Evolutionary conservation across 2,113 vertebrate species (phyloP).

Genomic region (human (Homo sapiens)): GRCh38 chr5:89567001-89567500

Average conservation of each 20-base stretch:
- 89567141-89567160: neutral
- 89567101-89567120: neutral
- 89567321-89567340: neutral
- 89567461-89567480: neutral
- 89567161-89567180: neutral
- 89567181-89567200: neutral
- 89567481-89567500: neutral
- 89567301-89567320: neutral
- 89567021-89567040: conserved; percentile 19
- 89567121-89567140: neutral
- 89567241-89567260: neutral
- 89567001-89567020: neutral
- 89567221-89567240: neutral
- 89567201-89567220: neutral
- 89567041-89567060: neutral
- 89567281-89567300: neutral
- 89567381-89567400: neutral
- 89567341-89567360: neutral
- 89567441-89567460: neutral
- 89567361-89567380: neutral
- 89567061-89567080: conserved; percentile 29
- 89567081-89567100: neutral
- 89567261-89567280: neutral
- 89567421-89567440: neutral
- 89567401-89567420: neutral